Base-by-base conservation (phyloP, 2,113 vertebrate species). In the Odontophorus gujanensis region DNA sequence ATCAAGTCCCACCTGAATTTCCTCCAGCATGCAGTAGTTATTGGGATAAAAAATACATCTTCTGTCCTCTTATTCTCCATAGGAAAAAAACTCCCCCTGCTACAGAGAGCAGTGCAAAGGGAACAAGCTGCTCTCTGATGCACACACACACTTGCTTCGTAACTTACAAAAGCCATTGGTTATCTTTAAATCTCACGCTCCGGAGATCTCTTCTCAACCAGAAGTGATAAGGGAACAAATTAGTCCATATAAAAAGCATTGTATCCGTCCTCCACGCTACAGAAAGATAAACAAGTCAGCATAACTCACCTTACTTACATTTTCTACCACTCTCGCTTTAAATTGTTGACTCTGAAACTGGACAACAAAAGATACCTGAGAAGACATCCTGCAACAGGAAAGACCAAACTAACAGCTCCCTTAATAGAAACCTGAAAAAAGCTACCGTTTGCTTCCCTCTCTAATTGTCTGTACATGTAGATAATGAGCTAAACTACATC, bases 81-180 rank as follows among this genome's bases (percentile, higher is more conserved):
- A 3, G 53, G 55, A 36, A 80, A 61, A 71, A 57, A 47, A 30
- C 21, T 2, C 36, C 28, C 38, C 43, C 21, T 58, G 34, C 53
- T n/a, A 17, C 15, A 65, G 22, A 4, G 7, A 30, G 38, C 15
- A 78, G 24, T 4, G 19, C n/a, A 81, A 71, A 73, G 18, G 76
- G 76, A 96, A 58, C 20, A 16, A 81, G 76, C 26, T 75, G 51
- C 47, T 75, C 53, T 76, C 53, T 58, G 42, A 62, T 32, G 19
- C 38, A 58, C 28, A 1, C 22, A 1, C 22, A 51, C 3, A 0
- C 25, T 47, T 21, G 38, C 28, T 11, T 13, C 25, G 67, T 2
- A 40, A 38, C 38, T 77, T 53, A 67, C n/a, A 63, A 78, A 83
- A 90, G 28, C 43, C 51, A 65, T 34, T 55, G 26, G 61, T 38